Evolutionary conservation across 2,797 vertebrate species (phyloP).

Genomic region (Nannoperca australis): DNA sequence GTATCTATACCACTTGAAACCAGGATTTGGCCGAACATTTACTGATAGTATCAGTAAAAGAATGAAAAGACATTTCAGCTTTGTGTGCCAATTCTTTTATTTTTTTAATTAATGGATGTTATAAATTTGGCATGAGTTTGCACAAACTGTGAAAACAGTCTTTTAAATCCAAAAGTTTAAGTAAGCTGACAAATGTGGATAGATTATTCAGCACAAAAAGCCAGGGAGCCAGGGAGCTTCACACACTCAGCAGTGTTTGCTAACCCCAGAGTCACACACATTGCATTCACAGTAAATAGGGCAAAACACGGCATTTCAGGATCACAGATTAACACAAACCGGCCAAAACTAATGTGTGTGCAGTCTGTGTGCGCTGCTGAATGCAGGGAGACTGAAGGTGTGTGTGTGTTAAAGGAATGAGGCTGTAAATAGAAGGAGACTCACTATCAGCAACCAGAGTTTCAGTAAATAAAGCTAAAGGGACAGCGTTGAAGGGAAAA

Average conservation of each 20-base stretch:
- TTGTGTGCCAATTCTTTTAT: slow-evolving; percentile 1
- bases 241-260: slow-evolving; percentile 25
- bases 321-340: slow-evolving; percentile 14
- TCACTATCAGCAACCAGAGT: background rate
- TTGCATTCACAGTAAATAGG: slow-evolving; percentile 22
- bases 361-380: background rate
- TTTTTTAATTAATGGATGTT: slow-evolving; percentile 7
- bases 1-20: slow-evolving; percentile 11
- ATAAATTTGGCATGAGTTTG: slow-evolving; percentile 9
- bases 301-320: slow-evolving; percentile 19
- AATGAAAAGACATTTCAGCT: slow-evolving; percentile 10
- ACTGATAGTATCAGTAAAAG: slow-evolving; percentile 14
- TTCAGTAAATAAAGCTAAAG: background rate
- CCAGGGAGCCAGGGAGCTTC: background rate
- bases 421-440: background rate
- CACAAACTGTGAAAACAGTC: background rate
- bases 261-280: slow-evolving; percentile 10
- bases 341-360: background rate
- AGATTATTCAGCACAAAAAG: slow-evolving; percentile 14
- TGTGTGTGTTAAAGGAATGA: background rate
- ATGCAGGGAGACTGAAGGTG: background rate
- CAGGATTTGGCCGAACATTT: slow-evolving; percentile 27
- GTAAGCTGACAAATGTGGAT: slow-evolving; percentile 9
- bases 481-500: background rate
- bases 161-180: slow-evolving; percentile 34